Conservation (phyloP, 2,888 invertebrate species). For the Idaea aversata region DNA sequence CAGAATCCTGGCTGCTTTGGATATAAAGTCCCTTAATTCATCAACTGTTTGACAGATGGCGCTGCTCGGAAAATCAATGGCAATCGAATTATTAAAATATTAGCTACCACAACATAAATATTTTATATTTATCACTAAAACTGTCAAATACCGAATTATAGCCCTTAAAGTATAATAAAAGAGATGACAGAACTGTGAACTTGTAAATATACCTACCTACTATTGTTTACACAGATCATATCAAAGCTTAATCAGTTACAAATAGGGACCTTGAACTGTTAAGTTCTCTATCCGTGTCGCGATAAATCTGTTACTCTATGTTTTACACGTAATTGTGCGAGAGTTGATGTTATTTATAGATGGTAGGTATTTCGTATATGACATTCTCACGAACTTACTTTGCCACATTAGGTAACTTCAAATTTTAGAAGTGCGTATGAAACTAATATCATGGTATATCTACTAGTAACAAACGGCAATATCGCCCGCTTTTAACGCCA, state of each 20-base stretch:
- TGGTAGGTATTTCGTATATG: neutral
- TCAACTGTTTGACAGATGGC: no score
- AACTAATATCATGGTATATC: no score
- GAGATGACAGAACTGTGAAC: neutral
- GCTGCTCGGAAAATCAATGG: no score
- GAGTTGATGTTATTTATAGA: neutral
- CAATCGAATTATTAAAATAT: no score
- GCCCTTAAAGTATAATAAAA: neutral
- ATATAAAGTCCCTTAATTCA: no score
- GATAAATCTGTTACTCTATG: neutral
- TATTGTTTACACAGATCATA: neutral
- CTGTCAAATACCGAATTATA: neutral
- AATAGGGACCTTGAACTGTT: neutral
- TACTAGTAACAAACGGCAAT: no score
- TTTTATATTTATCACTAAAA: no score
- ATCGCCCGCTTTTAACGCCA: no score
- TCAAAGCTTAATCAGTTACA: neutral
- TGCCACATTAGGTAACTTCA: conserved; percentile 1
- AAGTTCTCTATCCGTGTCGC: neutral
- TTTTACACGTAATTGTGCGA: neutral
- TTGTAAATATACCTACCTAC: neutral
- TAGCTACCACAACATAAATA: no score
- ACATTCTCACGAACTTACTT: conserved; percentile 6
- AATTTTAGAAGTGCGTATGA: no score
- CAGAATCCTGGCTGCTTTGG: no score